Base-by-base conservation (phyloP, 2,888 invertebrate species). In the Ectemnius cavifrons region DNA sequence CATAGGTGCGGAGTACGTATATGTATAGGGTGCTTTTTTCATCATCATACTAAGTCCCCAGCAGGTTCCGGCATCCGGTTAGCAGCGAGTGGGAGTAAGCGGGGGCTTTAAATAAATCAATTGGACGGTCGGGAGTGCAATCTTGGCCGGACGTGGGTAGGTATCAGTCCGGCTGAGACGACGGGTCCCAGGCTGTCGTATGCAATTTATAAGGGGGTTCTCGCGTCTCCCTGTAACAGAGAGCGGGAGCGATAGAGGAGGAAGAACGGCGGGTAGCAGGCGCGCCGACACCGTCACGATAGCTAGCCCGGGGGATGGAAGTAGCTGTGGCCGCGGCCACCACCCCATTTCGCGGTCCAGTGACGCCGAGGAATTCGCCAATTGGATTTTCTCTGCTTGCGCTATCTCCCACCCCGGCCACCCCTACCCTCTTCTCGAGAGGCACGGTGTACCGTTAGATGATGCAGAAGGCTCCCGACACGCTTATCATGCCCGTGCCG, bases 261-360 rank as follows among this genome's bases (percentile, higher is more conserved):
- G 37, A 37, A 37, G 37, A 11, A 8, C 37, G 37, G 37, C 37
- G 37, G 37, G 67, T 73, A 78, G 71, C 77, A 74, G 52, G 81
- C 71, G 71, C 76, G 72, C 69, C 77, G 81, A 77, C 85, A 74
- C 81, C 84, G 79, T 75, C 83, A 80, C 81, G 80, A 81, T 83
- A 82, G 73, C 79, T 78, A 83, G 81, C 81, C 85, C 81, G 68
- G 75, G 83, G 79, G 84, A 86, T 85, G 83, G 86, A 85, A 87
- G 86, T 85, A 83, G 85, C 85, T 84, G 86, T 76, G 84, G 85
- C 85, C 86, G 85, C 85, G 78, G 84, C 86, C 85, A 86, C 87
- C 87, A 85, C 87, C 88, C 89, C 89, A 90, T 89, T 90, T 90
- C 89, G 88, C 88, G 89, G 89, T 89, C 89, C 89, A 88, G 86